Base-by-base conservation (phyloP, 1,140 invertebrate genomes). In the Drosophila bocki region DNA sequence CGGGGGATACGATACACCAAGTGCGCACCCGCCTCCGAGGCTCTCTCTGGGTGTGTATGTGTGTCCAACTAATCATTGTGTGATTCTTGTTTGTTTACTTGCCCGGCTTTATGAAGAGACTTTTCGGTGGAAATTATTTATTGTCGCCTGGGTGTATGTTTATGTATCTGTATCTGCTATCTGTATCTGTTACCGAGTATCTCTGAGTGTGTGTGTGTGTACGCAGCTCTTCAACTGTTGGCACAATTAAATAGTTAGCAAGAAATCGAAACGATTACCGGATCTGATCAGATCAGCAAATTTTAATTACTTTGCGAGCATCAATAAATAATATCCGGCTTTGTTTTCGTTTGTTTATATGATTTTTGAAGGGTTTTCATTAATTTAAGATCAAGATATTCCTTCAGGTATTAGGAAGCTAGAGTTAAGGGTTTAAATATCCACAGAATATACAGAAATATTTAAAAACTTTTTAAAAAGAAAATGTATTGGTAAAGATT, bases 31-130 rank as follows among this genome's bases (percentile, higher is more conserved):
- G 70, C 37, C 64, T 42, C 58, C 56, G 51, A 54, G 15, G 53
- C 45, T 29, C 13, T 9, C 13, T 29, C 6, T 29, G 26, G 7
- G 26, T 33, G 33, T 47, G 26, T 22, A 33, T 74, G 68, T 85
- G 72, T 81, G 75, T 51, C 71, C 80, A 81, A 82, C 71, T 88
- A 88, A 87, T 87, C 83, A 88, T 80, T 87, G 77, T 88, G 57
- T 71, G 80, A 80, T 87, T 82, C 71, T 87, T 72, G 65, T 75
- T 75, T 86, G 72, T 83, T 87, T 79, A 83, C 85, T 79, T 86
- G 51, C 42, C 57, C 42, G 54, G 54, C 61, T 82, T 81, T 78
- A 72, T 84, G 42, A 69, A 79, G 64, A 59, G 63, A 67, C 64
- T 70, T 77, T 86, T 87, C 84, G 68, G 63, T 67, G 64, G 76